Base-by-base conservation (phyloP, 2,113 vertebrate species). In the Hyaena hyaena region DNA sequence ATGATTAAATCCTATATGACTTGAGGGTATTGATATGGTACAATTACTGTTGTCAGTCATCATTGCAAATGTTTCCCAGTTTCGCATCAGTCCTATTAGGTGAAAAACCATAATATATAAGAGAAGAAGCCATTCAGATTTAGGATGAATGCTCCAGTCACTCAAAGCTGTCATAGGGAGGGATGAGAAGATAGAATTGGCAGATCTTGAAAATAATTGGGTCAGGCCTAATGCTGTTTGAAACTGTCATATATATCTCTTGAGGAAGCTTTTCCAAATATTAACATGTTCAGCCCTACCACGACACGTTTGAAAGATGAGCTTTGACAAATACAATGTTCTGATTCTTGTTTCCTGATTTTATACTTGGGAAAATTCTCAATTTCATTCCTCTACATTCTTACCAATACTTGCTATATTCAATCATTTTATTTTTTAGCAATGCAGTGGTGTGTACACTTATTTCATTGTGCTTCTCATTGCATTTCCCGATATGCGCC, bases 141-240 rank as follows among this genome's bases (percentile, higher is more conserved):
- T 48, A 90, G 66, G 31, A 45, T 69, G 17, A 84, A 87, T 93
- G 85, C 88, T 74, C 53, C n/a, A 88, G 35, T 89, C 53, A 88
- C 11, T 85, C 55, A 71, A 81, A 71, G 15, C 35, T 88, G 33
- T 76, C 82, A 84, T 14, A 74, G 50, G 31, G 31, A 94, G 12
- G 10, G 43, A 88, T 89, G 24, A 88, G 73, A 43, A 68, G 17
- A 88, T 35, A 90, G 53, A 39, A 69, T n/a, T 55, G 63, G 10
- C 8, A 28, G 61, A 69, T 58, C 15, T 71, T 85, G 71, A 58
- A 48, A 95, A 66, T 81, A 85, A 83, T 1, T 43, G 58, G 48
- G 5, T 55, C 28, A 6, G 53, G 23, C 5, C 11, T 28, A 81
- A 31, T 58, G 76, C 31, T 58, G 3, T 66, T 68, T 88, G 43